Evolutionary conservation across 2,888 invertebrate genomes (phyloP), one percentile per base, ranked within the genome.

Genomic region (Tanytarsus gracilentus): DNA sequence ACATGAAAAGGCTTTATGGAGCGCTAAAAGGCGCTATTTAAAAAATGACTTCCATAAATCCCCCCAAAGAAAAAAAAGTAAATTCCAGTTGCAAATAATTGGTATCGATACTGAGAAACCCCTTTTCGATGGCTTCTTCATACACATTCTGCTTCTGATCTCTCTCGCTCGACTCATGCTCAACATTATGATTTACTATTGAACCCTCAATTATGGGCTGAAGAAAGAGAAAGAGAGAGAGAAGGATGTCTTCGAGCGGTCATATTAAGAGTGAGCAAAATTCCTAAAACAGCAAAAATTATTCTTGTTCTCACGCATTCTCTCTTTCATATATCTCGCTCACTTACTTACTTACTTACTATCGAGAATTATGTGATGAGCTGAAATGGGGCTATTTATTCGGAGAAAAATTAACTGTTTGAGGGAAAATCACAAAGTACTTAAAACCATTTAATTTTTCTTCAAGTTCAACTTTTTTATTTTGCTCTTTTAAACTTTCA

Each of bases 21-120:
- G n/a, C 21, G 44, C 21, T 44, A 18, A 44, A 44, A 36, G 36
- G 36, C 36, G 16, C 36, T 36, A 14, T 36, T 44, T 21, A 44
- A 18, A 44, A 40, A 40, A 40, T 4, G 4, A 39, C 9, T 6
- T 30, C 30, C 7, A 8, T 8, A 30, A 8, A 30, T 8, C 7
- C 9, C 7, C 30, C 30, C 9, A 16, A 16, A 40, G 16, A 40
- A n/a, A n/a, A 40, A 18, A 16, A 44, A 44, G 49, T 27, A 49
- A 49, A 49, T 49, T 49, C 49, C 49, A 49, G 49, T 27, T 26
- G 49, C 49, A 25, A 27, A 49, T 44, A 44, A 44, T 44, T 23
- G 23, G 21, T 21, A 49, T 49, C 49, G 26, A 26, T 49, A 49
- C 49, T 25, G 14, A 49, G 49, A 49, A 49, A 18, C 49, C 4